Evolutionary conservation across 2,113 vertebrate species (phyloP).

Genomic region (Fulmarus glacialis): DNA sequence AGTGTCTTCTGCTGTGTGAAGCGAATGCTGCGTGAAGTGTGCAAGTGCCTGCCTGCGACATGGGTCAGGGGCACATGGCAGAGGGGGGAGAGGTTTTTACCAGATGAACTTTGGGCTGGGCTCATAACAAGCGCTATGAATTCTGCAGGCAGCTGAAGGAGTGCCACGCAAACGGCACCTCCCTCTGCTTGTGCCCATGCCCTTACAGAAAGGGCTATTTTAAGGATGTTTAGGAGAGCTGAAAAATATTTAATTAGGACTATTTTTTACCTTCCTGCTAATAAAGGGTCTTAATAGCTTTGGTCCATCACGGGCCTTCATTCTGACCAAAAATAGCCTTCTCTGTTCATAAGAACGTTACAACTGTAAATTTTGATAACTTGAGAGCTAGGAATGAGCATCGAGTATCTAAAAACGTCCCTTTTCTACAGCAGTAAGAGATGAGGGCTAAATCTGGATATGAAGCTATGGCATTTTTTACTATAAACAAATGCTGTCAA

Average conservation of each 20-base stretch:
- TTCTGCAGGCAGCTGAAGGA: not conserved
- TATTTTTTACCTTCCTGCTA: not conserved
- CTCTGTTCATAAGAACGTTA: not conserved
- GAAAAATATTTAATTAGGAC: slow-evolving; percentile 8
- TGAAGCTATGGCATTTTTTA: slow-evolving; percentile 52
- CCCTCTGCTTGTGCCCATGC: not conserved
- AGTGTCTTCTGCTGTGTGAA: not conserved
- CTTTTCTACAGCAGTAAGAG: slow-evolving; percentile 9
- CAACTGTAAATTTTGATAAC: slow-evolving; percentile 46
- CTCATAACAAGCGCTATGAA: not conserved
- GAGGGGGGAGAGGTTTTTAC: not conserved
- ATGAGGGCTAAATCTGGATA: slow-evolving; percentile 12
- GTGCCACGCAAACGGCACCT: accelerated
- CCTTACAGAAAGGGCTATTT: not conserved
- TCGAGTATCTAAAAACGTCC: not conserved
- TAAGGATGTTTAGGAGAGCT: not conserved
- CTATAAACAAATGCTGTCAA: slow-evolving; percentile 26
- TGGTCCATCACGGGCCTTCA: not conserved
- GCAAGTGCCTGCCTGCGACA: not conserved
- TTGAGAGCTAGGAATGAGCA: slow-evolving; percentile 38
- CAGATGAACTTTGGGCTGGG: not conserved
- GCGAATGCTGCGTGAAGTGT: not conserved
- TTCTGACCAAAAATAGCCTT: slow-evolving; percentile 29
- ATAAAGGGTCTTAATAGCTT: not conserved
- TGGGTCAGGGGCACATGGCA: not conserved